Evolutionary conservation across 2,113 vertebrate genomes (phyloP).

Genomic region (Neotoma lepida): DNA sequence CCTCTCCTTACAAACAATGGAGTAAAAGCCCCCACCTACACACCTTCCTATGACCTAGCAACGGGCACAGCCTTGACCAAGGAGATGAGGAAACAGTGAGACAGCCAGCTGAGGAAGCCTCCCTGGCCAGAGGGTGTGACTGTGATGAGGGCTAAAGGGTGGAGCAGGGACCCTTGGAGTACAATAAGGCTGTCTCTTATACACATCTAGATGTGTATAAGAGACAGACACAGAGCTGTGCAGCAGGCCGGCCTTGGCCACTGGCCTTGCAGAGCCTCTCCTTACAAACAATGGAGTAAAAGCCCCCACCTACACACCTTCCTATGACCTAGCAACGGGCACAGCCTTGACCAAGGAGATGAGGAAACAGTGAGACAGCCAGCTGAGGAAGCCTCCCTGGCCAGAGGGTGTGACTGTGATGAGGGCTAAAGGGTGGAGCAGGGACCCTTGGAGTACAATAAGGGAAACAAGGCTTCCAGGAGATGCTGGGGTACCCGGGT

Average conservation of each 20-base stretch:
- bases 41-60: background rate
- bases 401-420: background rate
- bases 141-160: background rate
- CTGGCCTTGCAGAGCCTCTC: background rate
- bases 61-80: background rate
- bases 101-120: background rate
- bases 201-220: no score
- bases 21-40: conserved; percentile 26
- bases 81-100: background rate
- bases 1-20: background rate
- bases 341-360: background rate
- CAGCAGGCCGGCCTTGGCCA: fast-evolving
- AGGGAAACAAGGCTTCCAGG: background rate
- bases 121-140: background rate
- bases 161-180: background rate
- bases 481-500: background rate
- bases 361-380: background rate
- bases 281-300: conserved; percentile 3
- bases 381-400: background rate
- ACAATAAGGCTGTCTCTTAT: no score
- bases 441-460: background rate
- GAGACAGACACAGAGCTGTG: no score
- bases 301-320: conserved; percentile 1
- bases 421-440: background rate
- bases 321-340: background rate